Evolutionary conservation across 2,888 invertebrate genomes (phyloP).

Genomic region (Crepidodera aurea): DNA sequence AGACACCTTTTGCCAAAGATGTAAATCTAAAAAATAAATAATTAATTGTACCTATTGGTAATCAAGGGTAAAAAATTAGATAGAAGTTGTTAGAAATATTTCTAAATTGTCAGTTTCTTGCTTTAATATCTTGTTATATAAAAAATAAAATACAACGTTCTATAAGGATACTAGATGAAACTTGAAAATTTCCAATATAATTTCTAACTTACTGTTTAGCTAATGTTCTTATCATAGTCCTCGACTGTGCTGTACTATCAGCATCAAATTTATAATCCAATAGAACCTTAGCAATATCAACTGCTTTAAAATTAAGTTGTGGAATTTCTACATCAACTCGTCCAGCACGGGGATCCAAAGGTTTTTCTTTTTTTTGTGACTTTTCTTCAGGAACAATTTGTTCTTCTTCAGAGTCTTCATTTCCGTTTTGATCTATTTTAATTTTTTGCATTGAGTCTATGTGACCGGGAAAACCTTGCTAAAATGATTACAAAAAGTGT

Average conservation of each 20-base stretch:
- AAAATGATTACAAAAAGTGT: conserved; percentile 33
- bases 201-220: conserved; percentile 64
- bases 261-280: conserved; percentile 62
- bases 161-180: no score
- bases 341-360: conserved; percentile 81
- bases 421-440: conserved; percentile 55
- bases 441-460: conserved; percentile 70
- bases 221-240: conserved; percentile 66
- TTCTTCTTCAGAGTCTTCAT: conserved; percentile 34
- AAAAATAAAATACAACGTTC: no score
- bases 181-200: no score
- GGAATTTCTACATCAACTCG: conserved; percentile 77
- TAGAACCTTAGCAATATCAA: conserved; percentile 66
- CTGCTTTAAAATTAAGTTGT: conserved; percentile 71
- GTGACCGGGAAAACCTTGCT: conserved; percentile 78
- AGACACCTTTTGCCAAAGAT: conserved; percentile 67
- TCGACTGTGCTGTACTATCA: conserved; percentile 65
- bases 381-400: conserved; percentile 43
- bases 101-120: no score
- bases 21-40: conserved; percentile 64
- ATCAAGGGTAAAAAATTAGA: no score
- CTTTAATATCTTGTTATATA: no score
- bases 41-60: no score
- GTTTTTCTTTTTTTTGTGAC: conserved; percentile 51
- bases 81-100: no score